phyloP scores from a whole-genome alignment of 1,140 invertebrate genomes.

The Samia ricini region DNA sequence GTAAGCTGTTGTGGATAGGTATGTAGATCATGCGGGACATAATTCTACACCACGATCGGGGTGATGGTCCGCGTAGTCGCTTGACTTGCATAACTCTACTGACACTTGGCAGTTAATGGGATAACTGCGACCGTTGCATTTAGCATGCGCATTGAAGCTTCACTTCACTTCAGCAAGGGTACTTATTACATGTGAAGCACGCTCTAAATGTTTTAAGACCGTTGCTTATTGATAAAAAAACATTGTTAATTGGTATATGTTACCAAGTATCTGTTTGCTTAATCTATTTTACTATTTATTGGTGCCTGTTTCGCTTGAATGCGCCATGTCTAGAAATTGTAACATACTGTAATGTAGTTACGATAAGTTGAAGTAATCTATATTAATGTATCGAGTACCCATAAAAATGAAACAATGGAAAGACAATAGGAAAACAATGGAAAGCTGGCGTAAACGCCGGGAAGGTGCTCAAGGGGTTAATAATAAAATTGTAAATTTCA shows the following conservation, averaged over 20 bases:
- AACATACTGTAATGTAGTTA: too few relatives aligned
- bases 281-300: neutral
- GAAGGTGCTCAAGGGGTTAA: too few relatives aligned
- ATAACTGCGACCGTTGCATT: conserved; percentile 23
- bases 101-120: conserved; percentile 25
- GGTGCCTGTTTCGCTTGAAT: neutral
- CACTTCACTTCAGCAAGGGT: neutral
- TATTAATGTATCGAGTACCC: too few relatives aligned
- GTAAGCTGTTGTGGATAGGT: conserved; percentile 29
- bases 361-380: too few relatives aligned
- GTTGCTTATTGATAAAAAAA: conserved; percentile 2
- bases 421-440: too few relatives aligned
- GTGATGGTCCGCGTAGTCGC: conserved; percentile 12
- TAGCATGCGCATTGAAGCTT: conserved; percentile 18
- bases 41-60: conserved; percentile 24
- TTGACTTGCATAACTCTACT: conserved; percentile 1
- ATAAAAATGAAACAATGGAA: too few relatives aligned
- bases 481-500: too few relatives aligned
- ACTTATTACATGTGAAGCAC: conserved; percentile 1
- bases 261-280: neutral
- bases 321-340: too few relatives aligned
- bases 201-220: neutral
- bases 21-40: conserved; percentile 56
- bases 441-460: too few relatives aligned
- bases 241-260: neutral